Conservation (phyloP, 2,113 vertebrate genomes). For the Chitala chitala region DNA sequence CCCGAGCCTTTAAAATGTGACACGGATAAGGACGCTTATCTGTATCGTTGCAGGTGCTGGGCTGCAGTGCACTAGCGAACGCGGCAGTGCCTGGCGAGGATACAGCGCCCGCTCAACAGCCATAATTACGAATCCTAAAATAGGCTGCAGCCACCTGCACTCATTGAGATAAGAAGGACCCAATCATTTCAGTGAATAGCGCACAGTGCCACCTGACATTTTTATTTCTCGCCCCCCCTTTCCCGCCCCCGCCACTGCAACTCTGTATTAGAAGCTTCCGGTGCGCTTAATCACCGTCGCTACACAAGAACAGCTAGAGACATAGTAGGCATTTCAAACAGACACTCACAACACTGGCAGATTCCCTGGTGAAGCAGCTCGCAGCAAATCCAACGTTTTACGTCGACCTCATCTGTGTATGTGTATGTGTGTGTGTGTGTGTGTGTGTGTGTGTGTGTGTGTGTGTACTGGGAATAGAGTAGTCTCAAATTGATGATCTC, state of each 20-base stretch:
- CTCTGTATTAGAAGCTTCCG: constrained; percentile 46
- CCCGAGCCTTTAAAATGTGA: constrained; percentile 19
- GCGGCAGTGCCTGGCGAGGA: constrained; percentile 10
- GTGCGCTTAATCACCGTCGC: constrained; percentile 13
- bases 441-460: no score
- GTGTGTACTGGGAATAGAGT: no score
- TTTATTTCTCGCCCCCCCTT: constrained; percentile 42
- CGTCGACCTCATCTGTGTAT: neutral
- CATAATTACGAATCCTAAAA: constrained; percentile 36
- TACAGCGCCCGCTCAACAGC: neutral
- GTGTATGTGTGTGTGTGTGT: no score
- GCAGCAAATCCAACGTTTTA: neutral
- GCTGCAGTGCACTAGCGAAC: constrained; percentile 28
- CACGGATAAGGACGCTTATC: constrained; percentile 52
- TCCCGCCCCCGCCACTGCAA: constrained; percentile 42
- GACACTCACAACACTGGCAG: constrained; percentile 1
- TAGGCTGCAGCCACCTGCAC: constrained; percentile 54
- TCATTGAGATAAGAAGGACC: constrained; percentile 49
- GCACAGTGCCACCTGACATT: constrained; percentile 42
- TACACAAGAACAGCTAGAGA: neutral
- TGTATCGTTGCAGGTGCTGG: constrained; percentile 48
- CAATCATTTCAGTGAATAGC: constrained; percentile 47
- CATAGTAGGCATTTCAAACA: neutral
- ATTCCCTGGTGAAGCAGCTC: neutral
- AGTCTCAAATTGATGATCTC: no score